Conservation (phyloP, 1,140 invertebrate species). For the Drosophila ironensis region DNA sequence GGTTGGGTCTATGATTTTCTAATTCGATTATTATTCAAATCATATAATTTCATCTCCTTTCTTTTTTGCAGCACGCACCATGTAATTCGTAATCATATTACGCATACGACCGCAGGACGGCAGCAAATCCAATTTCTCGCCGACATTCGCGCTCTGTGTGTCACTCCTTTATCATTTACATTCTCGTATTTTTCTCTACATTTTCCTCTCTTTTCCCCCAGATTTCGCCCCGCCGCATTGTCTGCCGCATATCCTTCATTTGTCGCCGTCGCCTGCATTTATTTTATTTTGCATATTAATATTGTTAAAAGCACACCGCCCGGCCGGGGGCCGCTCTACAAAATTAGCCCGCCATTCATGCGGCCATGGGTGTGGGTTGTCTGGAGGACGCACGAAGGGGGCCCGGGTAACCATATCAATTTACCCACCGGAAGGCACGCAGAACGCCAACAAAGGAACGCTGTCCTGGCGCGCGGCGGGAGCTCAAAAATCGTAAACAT, state of each 20-base stretch:
- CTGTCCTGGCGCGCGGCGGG: constrained; percentile 7
- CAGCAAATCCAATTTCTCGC: constrained; percentile 59
- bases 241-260: constrained; percentile 52
- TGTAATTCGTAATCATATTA: constrained; percentile 73
- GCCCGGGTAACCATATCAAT: constrained; percentile 59
- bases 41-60: constrained; percentile 75
- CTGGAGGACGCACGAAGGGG: neutral
- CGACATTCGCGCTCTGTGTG: constrained; percentile 23
- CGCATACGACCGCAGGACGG: constrained; percentile 46
- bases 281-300: constrained; percentile 76
- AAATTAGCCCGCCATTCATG: constrained; percentile 76
- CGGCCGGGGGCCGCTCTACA: constrained; percentile 45
- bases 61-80: constrained; percentile 45
- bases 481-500: constrained; percentile 60
- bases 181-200: constrained; percentile 29
- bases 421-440: constrained; percentile 70
- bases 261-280: constrained; percentile 46
- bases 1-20: constrained; percentile 60
- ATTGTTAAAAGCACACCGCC: constrained; percentile 68
- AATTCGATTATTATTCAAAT: constrained; percentile 80
- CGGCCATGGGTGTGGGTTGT: neutral
- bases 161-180: constrained; percentile 45
- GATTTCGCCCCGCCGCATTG: constrained; percentile 8
- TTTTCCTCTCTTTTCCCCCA: constrained; percentile 3
- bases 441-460: constrained; percentile 38